A percentile compares a stretch with the other conserved stretches of the same genome.
phyloP scores from a whole-genome alignment of 2,113 vertebrate genomes.

The Dipodomys spectabilis region DNA sequence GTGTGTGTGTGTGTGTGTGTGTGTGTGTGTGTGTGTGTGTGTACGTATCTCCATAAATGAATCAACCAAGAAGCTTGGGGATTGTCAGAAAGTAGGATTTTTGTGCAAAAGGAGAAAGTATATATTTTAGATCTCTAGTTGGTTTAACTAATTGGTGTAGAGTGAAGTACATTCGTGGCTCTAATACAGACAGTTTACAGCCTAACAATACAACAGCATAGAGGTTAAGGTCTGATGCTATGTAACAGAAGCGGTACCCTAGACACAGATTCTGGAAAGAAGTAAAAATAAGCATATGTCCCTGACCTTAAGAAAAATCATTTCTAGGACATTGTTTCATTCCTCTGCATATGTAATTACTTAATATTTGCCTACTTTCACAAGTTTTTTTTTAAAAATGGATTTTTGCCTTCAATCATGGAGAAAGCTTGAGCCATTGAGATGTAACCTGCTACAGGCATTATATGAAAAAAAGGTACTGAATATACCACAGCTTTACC shows the following conservation, averaged over 20 bases:
- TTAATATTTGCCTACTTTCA: slow-evolving; percentile 59
- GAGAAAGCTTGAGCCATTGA: slow-evolving; percentile 60
- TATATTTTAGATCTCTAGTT: slow-evolving; percentile 57
- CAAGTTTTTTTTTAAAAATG: slow-evolving; percentile 14
- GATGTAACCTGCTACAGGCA: slow-evolving; percentile 39
- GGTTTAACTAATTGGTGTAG: slow-evolving; percentile 61
- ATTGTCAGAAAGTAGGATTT: slow-evolving; percentile 53
- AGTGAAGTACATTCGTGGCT: slow-evolving; percentile 64
- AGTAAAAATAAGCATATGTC: slow-evolving; percentile 41
- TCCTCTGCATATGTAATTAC: slow-evolving; percentile 41
- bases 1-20: no score
- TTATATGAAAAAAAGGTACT: slow-evolving; percentile 49
- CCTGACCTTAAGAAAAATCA: slow-evolving; percentile 59
- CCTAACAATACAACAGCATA: slow-evolving; percentile 9
- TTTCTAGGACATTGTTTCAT: slow-evolving; percentile 48
- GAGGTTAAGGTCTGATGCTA: slow-evolving; percentile 33
- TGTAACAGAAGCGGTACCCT: neutral
- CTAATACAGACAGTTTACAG: slow-evolving; percentile 58
- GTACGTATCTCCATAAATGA: slow-evolving; percentile 37
- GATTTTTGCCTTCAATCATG: slow-evolving; percentile 24
- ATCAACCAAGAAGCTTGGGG: slow-evolving; percentile 28
- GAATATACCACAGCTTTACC: neutral
- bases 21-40: no score
- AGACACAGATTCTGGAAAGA: slow-evolving; percentile 22
- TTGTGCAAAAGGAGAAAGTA: slow-evolving; percentile 49